Base-by-base conservation (phyloP, 2,888 invertebrate species). In the Acronicta psi region DNA sequence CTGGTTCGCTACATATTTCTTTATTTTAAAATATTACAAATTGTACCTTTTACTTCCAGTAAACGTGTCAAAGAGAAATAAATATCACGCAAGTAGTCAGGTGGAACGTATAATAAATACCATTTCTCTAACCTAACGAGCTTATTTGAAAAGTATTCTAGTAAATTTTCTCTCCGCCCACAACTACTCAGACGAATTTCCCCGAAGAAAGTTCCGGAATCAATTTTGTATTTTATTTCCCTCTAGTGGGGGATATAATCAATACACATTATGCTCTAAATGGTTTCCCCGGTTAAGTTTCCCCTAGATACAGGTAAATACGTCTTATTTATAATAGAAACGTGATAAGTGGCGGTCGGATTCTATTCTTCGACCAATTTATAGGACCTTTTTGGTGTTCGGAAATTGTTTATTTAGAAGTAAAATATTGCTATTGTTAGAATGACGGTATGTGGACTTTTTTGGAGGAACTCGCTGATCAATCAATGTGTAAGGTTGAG, bases 281-380 rank as follows among this genome's bases (percentile, higher is more conserved):
- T 66, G 61, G 61, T 45, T 69, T 59, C 20, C 20, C 54, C 54
- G 41, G 61, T 59, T 63, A 67, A 69, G 57, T 61, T 67, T 52
- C 55, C 75, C 70, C 74, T 18, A 40, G 77, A 65, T 43, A 71
- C 52, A 73, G 54, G 76, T 77, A 73, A 73, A 75, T 62, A 75
- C 57, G 66, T 71, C 65, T 65, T 77, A 57, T 71, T 73, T 73
- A 75, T 73, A 71, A 63, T 75, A 73, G 66, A 52, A 11, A 34
- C 56, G 58, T 63, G 73, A 72, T 77, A 74, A 75, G 75, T 73
- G 56, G 68, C 63, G 69, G 75, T 75, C 55, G 69, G 59, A 67
- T 47, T 60, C 45, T 55, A 64, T 80, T 75, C 61, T 74, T 67
- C 46, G 41, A 46, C 25, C 58, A 69, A 79, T 79, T 79, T 79